Conservation (phyloP, 2,113 vertebrate genomes). For the Erinaceus europaeus region DNA sequence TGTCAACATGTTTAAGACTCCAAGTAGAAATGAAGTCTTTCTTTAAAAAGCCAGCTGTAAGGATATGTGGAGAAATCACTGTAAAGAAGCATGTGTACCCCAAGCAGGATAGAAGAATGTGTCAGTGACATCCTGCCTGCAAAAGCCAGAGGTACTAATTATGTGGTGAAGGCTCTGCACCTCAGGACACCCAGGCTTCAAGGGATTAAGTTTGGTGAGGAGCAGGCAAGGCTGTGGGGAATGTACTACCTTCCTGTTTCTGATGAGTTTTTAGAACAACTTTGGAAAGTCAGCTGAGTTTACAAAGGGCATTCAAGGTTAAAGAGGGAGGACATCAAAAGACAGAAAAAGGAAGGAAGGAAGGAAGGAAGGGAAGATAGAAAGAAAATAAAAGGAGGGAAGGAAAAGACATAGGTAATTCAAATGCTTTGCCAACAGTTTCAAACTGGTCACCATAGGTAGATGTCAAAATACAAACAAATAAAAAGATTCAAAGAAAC, state of each 20-base stretch:
- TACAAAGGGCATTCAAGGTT: background rate
- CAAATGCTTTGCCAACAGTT: background rate
- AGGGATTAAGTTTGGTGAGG: background rate
- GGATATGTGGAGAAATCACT: background rate
- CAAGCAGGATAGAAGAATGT: background rate
- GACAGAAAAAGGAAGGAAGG: too few relatives aligned
- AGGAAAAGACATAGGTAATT: too few relatives aligned
- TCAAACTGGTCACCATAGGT: background rate
- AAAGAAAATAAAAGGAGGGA: rapidly evolving
- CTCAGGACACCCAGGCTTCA: background rate
- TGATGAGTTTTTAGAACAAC: background rate
- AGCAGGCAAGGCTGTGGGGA: background rate
- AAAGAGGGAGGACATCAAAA: background rate
- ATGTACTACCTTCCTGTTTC: background rate
- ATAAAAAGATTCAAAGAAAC: background rate
- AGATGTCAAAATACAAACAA: background rate
- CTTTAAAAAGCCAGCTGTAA: background rate
- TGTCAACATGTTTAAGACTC: background rate
- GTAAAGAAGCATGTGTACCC: background rate
- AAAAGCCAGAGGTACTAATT: background rate
- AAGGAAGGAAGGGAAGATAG: rapidly evolving
- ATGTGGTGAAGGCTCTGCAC: background rate
- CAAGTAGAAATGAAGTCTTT: background rate
- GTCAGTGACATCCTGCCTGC: too few relatives aligned
- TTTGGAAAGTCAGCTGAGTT: background rate